Evolutionary conservation across 2,888 invertebrate species (phyloP).

Genomic region (Isoperla grammatica): DNA sequence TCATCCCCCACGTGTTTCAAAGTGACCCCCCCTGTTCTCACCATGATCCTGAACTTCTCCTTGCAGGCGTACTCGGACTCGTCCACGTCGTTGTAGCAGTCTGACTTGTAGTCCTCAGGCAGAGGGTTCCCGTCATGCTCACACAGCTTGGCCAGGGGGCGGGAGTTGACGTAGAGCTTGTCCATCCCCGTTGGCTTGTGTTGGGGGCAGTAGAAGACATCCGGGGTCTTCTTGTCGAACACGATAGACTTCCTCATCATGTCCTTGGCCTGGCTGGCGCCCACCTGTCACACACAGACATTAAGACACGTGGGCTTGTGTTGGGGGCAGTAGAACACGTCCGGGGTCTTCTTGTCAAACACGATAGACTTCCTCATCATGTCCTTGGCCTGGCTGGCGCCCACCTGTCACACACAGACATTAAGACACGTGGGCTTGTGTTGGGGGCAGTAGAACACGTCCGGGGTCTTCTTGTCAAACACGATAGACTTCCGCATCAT

Average conservation of each 20-base stretch:
- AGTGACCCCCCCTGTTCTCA: slow-evolving; percentile 42
- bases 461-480: too few relatives aligned
- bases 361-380: too few relatives aligned
- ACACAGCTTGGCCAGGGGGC: slow-evolving; percentile 64
- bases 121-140: slow-evolving; percentile 64
- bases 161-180: slow-evolving; percentile 63
- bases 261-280: slow-evolving; percentile 51
- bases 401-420: too few relatives aligned
- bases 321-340: too few relatives aligned
- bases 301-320: too few relatives aligned
- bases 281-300: too few relatives aligned
- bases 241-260: slow-evolving; percentile 73
- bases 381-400: too few relatives aligned
- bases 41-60: slow-evolving; percentile 74
- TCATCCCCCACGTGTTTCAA: not conserved
- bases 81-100: slow-evolving; percentile 74
- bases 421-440: too few relatives aligned
- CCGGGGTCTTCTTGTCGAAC: slow-evolving; percentile 71
- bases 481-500: too few relatives aligned
- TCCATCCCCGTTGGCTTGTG: slow-evolving; percentile 70
- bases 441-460: too few relatives aligned
- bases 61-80: slow-evolving; percentile 75
- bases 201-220: slow-evolving; percentile 73
- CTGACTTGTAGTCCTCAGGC: slow-evolving; percentile 68
- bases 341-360: too few relatives aligned